phyloP scores from a whole-genome alignment of 1,140 invertebrate genomes.

The Gryllus bimaculatus region DNA sequence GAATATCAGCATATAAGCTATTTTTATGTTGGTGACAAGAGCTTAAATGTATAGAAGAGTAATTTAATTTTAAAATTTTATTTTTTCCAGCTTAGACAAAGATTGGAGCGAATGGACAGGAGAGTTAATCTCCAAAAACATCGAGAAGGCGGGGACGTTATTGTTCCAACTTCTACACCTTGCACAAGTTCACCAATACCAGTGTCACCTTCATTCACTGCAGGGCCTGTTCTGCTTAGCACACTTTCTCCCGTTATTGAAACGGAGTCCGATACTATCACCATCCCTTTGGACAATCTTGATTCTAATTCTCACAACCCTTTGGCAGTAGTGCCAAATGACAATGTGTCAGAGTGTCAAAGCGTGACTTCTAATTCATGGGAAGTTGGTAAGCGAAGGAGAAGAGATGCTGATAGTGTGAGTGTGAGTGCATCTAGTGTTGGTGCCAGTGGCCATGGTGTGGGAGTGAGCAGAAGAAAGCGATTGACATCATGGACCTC shows the following conservation, averaged over 20 bases:
- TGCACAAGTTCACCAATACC: conserved; percentile 8
- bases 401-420: conserved; percentile 31
- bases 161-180: conserved; percentile 10
- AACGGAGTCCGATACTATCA: conserved; percentile 9
- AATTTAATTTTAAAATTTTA: neutral
- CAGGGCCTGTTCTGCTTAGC: neutral
- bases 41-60: too few species aligned
- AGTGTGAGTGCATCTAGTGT: conserved; percentile 13
- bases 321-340: neutral
- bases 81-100: conserved; percentile 24
- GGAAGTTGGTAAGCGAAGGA: conserved; percentile 38
- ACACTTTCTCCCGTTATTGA: conserved; percentile 9
- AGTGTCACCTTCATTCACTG: neutral
- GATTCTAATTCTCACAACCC: conserved; percentile 11
- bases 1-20: too few species aligned
- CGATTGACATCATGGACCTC: conserved; percentile 37
- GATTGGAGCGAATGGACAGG: conserved; percentile 35
- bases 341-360: conserved; percentile 1
- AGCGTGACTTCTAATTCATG: conserved; percentile 8
- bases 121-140: conserved; percentile 30
- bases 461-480: conserved; percentile 30
- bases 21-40: too few species aligned
- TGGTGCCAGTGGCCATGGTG: conserved; percentile 23
- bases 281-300: conserved; percentile 12
- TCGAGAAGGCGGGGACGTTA: conserved; percentile 21